Percentiles rank a stretch among this genome's conserved stretches.
Evolutionary conservation across 2,888 invertebrate genomes (phyloP).

Genomic region (Baronia brevicornis): DNA sequence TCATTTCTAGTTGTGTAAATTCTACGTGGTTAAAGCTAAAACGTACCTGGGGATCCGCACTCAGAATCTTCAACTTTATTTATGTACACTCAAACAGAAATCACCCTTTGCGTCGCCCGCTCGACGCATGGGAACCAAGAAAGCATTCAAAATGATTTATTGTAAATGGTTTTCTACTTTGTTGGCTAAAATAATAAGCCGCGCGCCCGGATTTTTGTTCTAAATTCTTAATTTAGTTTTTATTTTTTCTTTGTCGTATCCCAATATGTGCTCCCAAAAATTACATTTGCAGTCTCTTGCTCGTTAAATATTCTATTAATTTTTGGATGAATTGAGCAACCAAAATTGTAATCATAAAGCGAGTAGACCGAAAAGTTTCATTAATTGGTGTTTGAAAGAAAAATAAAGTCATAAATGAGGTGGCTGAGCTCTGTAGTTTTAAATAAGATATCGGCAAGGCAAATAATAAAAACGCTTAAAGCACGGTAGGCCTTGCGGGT

Average conservation of each 20-base stretch:
- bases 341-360: constrained; percentile 39
- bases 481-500: constrained; percentile 65
- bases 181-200: constrained; percentile 75
- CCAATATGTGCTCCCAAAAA: constrained; percentile 41
- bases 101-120: constrained; percentile 73
- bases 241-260: constrained; percentile 48
- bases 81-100: constrained; percentile 72
- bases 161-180: constrained; percentile 76
- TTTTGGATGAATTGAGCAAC: constrained; percentile 38
- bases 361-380: constrained; percentile 25
- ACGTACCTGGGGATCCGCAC: constrained; percentile 67
- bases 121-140: constrained; percentile 69
- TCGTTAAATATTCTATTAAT: constrained; percentile 40
- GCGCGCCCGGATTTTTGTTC: constrained; percentile 58
- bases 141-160: constrained; percentile 75
- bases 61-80: constrained; percentile 70
- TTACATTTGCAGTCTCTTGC: constrained; percentile 57
- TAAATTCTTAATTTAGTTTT: constrained; percentile 69
- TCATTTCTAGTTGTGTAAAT: constrained; percentile 27
- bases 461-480: constrained; percentile 63
- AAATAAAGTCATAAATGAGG: constrained; percentile 33
- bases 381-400: constrained; percentile 28
- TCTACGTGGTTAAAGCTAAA: constrained; percentile 31
- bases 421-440: constrained; percentile 34
- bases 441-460: constrained; percentile 62